A percentile compares a stretch with the other conserved stretches of the same genome.
These are phyloP conservation scores for Gouania willdenowi DNA, from an alignment of 2,797 vertebrate species.

Conservation along the genomic window DNA sequence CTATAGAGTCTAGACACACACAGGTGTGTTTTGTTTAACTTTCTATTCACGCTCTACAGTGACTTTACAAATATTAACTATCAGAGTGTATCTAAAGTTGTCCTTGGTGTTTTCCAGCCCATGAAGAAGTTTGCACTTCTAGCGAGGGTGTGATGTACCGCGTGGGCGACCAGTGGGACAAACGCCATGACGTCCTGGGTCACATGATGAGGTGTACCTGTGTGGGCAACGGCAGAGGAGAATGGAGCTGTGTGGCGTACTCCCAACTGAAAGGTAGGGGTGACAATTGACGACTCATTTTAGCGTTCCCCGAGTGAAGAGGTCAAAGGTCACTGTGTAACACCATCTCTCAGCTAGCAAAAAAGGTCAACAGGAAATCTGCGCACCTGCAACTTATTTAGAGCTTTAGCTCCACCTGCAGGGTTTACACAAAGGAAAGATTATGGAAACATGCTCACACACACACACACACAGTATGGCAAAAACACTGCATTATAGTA, in stretches of 20 bases:
- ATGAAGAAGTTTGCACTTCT: constrained; percentile 94
- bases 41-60: too few relatives aligned
- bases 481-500: too few relatives aligned
- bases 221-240: constrained; percentile 91
- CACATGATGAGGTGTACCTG: constrained; percentile 99
- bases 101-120: constrained; percentile 79
- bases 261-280: constrained; percentile 90
- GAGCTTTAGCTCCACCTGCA: constrained; percentile 19
- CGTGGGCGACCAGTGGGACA: constrained; percentile 98
- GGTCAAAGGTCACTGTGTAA: constrained; percentile 41
- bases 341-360: constrained; percentile 17
- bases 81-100: too few relatives aligned
- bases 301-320: constrained; percentile 24
- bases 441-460: too few relatives aligned
- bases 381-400: constrained; percentile 41
- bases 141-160: constrained; percentile 92
- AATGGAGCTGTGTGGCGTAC: constrained; percentile 94
- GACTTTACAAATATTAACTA: too few relatives aligned
- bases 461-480: background rate
- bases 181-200: constrained; percentile 87
- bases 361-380: constrained; percentile 19
- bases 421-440: too few relatives aligned
- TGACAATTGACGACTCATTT: constrained; percentile 5
- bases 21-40: too few relatives aligned
- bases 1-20: too few relatives aligned